Evolutionary conservation across 2,113 vertebrate species (phyloP).

Genomic region (Spermophilus dauricus): DNA sequence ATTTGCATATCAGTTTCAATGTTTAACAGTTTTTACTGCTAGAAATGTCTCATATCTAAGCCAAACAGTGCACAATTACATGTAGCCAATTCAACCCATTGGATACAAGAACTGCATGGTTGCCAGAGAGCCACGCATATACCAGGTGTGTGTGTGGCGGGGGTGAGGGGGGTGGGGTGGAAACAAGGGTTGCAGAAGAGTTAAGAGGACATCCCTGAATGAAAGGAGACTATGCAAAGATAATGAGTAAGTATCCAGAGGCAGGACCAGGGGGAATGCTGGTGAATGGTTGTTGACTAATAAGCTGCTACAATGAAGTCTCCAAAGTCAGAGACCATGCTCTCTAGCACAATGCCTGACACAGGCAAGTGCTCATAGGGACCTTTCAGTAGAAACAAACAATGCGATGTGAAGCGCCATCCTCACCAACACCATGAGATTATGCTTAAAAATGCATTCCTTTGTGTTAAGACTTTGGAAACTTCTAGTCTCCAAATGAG

Average conservation of each 20-base stretch:
- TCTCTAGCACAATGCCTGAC: not conserved
- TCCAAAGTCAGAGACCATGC: not conserved
- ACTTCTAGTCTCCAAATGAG: not conserved
- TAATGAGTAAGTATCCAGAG: not conserved
- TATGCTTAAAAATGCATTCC: not conserved
- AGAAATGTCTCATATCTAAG: not conserved
- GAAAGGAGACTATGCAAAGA: not conserved
- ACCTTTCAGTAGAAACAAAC: not conserved
- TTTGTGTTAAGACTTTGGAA: not conserved
- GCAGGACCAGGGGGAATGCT: not conserved
- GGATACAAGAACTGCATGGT: not conserved
- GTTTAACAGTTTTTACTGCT: not conserved
- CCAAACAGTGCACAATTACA: not conserved
- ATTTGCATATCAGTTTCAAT: not conserved
- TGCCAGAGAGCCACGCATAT: not conserved
- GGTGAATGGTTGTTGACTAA: not conserved
- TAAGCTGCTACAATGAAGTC: not conserved
- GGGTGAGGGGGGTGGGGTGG: no score
- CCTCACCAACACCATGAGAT: not conserved
- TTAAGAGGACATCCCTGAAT: not conserved
- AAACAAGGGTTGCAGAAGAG: not conserved
- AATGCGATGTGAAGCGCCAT: not conserved
- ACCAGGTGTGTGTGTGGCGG: not conserved
- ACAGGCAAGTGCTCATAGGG: rapidly evolving
- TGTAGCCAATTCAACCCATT: not conserved